Evolutionary conservation across 2,797 vertebrate genomes (phyloP), one percentile per base, ranked within the genome.

Genomic region (Eulemur rubriventer): DNA sequence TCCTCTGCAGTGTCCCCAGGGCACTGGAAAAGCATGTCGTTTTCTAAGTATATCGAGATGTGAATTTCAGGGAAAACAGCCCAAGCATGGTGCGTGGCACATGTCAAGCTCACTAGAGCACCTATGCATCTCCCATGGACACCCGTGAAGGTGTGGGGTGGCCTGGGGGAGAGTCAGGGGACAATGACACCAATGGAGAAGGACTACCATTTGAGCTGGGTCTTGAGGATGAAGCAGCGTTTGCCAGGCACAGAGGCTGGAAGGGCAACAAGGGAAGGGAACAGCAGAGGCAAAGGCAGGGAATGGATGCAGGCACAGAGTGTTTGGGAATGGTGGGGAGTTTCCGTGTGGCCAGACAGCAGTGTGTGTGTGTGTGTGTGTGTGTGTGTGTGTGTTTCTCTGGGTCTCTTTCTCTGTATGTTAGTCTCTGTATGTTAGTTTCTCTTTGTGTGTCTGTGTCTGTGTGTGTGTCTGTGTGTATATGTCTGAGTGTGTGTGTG

Each of bases 41-140:
- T 81, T 87, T 46, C 57, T 95, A 18, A 75, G n/a, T n/a, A 10
- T n/a, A 28, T 17, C 1, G 9, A 67, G 16, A 8, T 69, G 22
- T 48, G 33, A 59, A 16, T 24, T 3, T 18, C 4, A 4, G 38
- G 41, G 24, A 7, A 46, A 46, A 35, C 41, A 41, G 63, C 35
- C 28, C 52, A 18, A 43, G 17, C 28, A 52, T 6, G 17, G 16
- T 10, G 43, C 22, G 17, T 12, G 30, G 28, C 16, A 59, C 0
- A 0, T 0, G 35, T 33, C 55, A 41, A 26, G 13, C 28, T 43
- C n/a, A n/a, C 2, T 69, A 35, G 30, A 30, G 28, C 24, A 72
- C 28, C 6, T 0, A 0, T 26, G 55, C 30, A 7, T 43, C 33
- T n/a, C 61, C 22, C 11, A 4, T 13, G 61, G 35, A 63, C 3